A percentile compares a stretch with the other conserved stretches of the same genome.
Evolutionary conservation across 2,113 vertebrate species (phyloP).

Genomic region (Sterrhoptilus dennistouni): DNA sequence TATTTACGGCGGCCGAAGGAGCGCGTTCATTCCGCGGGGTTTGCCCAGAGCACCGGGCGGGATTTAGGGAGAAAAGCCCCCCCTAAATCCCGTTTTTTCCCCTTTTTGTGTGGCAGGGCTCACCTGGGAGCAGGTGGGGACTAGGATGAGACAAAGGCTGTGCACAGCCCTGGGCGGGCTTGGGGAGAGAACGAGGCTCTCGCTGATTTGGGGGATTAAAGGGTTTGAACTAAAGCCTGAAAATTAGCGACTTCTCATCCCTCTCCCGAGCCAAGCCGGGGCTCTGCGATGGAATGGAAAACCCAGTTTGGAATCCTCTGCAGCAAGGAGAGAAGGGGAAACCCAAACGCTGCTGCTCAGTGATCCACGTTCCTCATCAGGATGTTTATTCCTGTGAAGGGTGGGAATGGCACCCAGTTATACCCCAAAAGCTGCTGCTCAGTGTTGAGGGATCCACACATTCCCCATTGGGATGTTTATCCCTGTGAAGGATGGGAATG

Average conservation of each 20-base stretch:
- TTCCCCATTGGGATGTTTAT: conserved; percentile 67
- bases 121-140: conserved; percentile 49
- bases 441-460: conserved; percentile 59
- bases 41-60: conserved; percentile 30
- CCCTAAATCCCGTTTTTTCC: not conserved
- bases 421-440: not conserved
- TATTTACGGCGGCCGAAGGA: conserved; percentile 63
- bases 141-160: conserved; percentile 31
- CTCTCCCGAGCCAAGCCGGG: not conserved
- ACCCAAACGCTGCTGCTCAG: not conserved
- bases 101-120: conserved; percentile 37
- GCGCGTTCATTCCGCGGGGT: not conserved
- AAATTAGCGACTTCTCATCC: conserved; percentile 69
- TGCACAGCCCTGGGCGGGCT: not conserved
- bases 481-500: conserved; percentile 53
- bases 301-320: not conserved
- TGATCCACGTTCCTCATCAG: conserved; percentile 55
- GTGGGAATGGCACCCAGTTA: conserved; percentile 23
- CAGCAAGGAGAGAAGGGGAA: conserved; percentile 1
- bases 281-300: not conserved
- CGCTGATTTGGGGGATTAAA: conserved; percentile 50
- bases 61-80: conserved; percentile 50
- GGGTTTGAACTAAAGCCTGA: conserved; percentile 67
- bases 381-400: conserved; percentile 61
- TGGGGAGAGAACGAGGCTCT: conserved; percentile 35